Conservation (phyloP, 2,888 invertebrate species). For the Caenorhabditis auriculariae region DNA sequence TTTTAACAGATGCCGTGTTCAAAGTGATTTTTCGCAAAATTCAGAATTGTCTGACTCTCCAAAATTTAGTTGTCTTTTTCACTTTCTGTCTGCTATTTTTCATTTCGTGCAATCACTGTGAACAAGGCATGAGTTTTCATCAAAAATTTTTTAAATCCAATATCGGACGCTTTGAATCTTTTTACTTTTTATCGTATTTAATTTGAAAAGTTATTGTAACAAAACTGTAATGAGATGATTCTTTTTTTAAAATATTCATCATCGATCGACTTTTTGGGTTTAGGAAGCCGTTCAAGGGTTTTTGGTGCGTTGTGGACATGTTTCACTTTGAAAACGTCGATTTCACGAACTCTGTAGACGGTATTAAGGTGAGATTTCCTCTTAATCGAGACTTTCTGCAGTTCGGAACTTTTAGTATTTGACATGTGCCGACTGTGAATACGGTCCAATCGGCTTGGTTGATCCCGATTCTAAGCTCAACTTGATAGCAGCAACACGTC, state of each 20-base stretch:
- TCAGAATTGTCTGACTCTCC: no score
- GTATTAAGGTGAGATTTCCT: slow-evolving; percentile 17
- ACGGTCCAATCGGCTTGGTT: slow-evolving; percentile 84
- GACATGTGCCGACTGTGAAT: slow-evolving; percentile 94
- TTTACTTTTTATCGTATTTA: no score
- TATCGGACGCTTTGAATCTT: no score
- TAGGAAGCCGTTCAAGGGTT: slow-evolving; percentile 31
- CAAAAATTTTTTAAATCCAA: no score
- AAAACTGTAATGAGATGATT: no score
- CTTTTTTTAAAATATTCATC: neutral
- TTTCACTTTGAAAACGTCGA: slow-evolving; percentile 94
- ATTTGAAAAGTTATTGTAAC: no score
- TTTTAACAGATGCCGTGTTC: no score
- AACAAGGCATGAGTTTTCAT: no score
- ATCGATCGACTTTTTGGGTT: neutral
- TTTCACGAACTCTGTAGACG: slow-evolving; percentile 83
- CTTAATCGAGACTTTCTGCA: neutral
- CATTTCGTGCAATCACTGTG: no score
- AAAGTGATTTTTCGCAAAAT: no score
- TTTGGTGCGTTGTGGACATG: slow-evolving; percentile 85
- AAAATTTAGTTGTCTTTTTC: no score
- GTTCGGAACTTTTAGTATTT: slow-evolving; percentile 75
- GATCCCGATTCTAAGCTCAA: slow-evolving; percentile 33
- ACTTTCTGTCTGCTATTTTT: no score
- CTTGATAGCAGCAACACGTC: slow-evolving; percentile 36